phyloP scores from a whole-genome alignment of 2,113 vertebrate genomes.

The Megaptera novaeangliae region DNA sequence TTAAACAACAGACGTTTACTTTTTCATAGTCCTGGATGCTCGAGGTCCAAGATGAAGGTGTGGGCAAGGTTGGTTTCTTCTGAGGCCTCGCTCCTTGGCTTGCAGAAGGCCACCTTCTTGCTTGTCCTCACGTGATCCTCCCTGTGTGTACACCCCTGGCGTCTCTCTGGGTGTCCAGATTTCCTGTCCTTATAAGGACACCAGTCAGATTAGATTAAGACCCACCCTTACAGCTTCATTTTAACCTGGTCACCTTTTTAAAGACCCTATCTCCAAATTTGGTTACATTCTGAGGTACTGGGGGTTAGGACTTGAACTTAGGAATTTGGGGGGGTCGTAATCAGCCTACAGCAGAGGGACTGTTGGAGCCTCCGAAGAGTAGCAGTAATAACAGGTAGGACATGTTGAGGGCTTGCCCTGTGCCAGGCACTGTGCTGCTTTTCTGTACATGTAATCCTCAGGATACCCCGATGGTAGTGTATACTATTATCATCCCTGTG shows the following conservation, averaged over 20 bases:
- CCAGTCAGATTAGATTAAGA: neutral
- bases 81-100: neutral
- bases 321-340: neutral
- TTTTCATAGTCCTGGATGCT: neutral
- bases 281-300: neutral
- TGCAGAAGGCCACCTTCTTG: rapidly evolving
- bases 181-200: neutral
- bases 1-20: neutral
- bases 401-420: too few relatives aligned
- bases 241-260: neutral
- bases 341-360: neutral
- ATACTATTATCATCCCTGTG: neutral
- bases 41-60: neutral
- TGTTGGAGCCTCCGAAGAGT: neutral
- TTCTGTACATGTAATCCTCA: neutral
- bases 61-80: neutral
- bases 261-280: neutral
- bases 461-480: rapidly evolving
- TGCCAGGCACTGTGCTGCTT: neutral
- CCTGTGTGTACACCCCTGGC: too few relatives aligned
- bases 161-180: neutral
- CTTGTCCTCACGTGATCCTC: rapidly evolving
- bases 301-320: neutral
- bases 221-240: neutral
- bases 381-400: too few relatives aligned